These are phyloP conservation scores for Thripadectes ignobilis DNA, from an alignment of 2,797 vertebrate genomes.

Conservation along the genomic window DNA sequence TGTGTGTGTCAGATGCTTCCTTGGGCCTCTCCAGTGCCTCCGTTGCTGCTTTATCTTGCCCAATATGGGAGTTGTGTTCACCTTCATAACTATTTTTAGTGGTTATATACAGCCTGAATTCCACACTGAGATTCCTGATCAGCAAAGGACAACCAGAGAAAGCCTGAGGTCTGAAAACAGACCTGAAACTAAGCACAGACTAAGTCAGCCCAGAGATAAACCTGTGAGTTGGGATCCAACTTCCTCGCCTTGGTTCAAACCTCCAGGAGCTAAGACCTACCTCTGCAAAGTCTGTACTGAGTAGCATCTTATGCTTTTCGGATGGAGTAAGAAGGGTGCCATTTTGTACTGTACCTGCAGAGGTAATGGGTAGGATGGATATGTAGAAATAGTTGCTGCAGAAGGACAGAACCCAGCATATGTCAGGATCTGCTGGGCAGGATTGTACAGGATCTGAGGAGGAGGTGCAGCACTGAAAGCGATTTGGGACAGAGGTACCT, in stretches of 20 bases:
- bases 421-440: slow-evolving; percentile 88
- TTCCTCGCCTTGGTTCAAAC: neutral
- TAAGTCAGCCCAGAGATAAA: neutral
- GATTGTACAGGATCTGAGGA: slow-evolving; percentile 91
- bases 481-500: slow-evolving; percentile 81
- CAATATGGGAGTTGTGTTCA: neutral
- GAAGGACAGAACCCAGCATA: slow-evolving; percentile 84
- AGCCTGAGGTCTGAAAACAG: neutral
- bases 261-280: neutral
- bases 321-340: neutral
- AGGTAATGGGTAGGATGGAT: slow-evolving; percentile 86
- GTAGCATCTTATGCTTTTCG: neutral
- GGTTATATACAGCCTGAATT: neutral
- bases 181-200: neutral
- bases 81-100: neutral
- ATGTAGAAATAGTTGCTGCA: slow-evolving; percentile 81
- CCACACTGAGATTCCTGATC: neutral
- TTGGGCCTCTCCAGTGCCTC: neutral
- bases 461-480: slow-evolving; percentile 78
- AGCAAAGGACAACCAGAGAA: neutral
- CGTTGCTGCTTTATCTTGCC: neutral
- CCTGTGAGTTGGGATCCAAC: neutral
- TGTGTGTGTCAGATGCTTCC: neutral
- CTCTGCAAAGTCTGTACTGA: neutral
- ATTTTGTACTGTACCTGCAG: slow-evolving; percentile 81